Conservation (phyloP, 1,140 invertebrate genomes). For the Drosophila athabasca region DNA sequence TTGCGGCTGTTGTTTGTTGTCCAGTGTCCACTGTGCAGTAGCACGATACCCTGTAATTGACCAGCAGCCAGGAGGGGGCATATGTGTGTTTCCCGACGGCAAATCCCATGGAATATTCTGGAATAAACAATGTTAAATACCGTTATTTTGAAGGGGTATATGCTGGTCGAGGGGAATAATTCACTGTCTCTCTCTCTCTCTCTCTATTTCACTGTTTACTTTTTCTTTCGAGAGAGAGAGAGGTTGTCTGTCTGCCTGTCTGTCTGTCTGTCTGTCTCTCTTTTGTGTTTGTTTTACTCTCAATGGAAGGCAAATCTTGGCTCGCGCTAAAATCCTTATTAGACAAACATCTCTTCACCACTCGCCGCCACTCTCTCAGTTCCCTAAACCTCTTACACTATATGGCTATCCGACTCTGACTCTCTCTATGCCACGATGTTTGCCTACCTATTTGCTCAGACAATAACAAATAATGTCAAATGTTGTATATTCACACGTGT, state of each 20-base stretch:
- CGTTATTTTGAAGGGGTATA: too few species aligned
- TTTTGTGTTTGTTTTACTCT: slow-evolving; percentile 49
- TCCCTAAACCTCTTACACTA: background rate
- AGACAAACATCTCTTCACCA: slow-evolving; percentile 28
- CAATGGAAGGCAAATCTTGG: slow-evolving; percentile 45
- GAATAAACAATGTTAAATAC: too few species aligned
- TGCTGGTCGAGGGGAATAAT: too few species aligned
- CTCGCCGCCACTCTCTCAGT: background rate
- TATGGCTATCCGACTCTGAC: background rate
- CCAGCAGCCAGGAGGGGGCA: too few species aligned
- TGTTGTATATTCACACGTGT: slow-evolving; percentile 63
- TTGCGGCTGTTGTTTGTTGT: slow-evolving; percentile 31
- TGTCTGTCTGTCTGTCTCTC: background rate
- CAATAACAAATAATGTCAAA: slow-evolving; percentile 71
- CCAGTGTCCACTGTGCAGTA: slow-evolving; percentile 1
- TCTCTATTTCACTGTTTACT: slow-evolving; percentile 1
- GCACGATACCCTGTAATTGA: background rate
- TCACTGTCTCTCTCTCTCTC: too few species aligned
- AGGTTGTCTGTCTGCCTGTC: background rate
- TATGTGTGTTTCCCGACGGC: too few species aligned
- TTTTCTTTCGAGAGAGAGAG: slow-evolving; percentile 14
- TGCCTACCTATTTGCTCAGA: slow-evolving; percentile 74
- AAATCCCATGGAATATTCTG: too few species aligned
- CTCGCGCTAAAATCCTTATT: slow-evolving; percentile 50
- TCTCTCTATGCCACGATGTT: slow-evolving; percentile 28